These are phyloP conservation scores for Bufo gargarizans DNA, from an alignment of 2,113 vertebrate genomes.

Conservation along the genomic window DNA sequence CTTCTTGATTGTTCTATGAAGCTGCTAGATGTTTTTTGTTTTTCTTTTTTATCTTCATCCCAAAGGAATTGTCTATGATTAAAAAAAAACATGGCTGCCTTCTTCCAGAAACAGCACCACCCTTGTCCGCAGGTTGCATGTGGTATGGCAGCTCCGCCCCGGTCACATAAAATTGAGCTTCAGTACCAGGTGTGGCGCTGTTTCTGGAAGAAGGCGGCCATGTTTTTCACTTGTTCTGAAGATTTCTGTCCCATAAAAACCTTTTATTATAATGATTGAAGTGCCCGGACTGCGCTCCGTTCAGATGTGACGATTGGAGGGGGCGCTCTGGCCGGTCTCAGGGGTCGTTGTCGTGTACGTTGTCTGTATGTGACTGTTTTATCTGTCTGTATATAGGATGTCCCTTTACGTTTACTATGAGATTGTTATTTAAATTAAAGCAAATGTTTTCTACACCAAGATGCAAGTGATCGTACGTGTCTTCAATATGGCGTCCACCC, in stretches of 20 bases:
- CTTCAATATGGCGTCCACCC: too few relatives aligned
- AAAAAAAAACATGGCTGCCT: not conserved
- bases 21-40: not conserved
- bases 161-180: too few relatives aligned
- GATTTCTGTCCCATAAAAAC: not conserved
- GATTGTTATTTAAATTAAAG: constrained; percentile 37
- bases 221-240: not conserved
- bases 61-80: not conserved
- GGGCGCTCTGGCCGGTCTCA: not conserved
- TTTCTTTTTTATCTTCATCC: not conserved
- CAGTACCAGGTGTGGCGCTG: not conserved
- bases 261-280: not conserved
- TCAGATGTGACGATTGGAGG: not conserved
- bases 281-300: not conserved
- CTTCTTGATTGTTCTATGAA: not conserved
- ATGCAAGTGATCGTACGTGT: not conserved
- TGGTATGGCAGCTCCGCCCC: not conserved
- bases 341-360: not conserved
- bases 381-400: not conserved
- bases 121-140: not conserved
- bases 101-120: not conserved
- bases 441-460: not conserved
- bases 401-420: not conserved
- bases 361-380: not conserved
- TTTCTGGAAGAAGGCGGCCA: not conserved